Evolutionary conservation across 1,140 invertebrate species (phyloP).

Genomic region (Zophobas atratus): DNA sequence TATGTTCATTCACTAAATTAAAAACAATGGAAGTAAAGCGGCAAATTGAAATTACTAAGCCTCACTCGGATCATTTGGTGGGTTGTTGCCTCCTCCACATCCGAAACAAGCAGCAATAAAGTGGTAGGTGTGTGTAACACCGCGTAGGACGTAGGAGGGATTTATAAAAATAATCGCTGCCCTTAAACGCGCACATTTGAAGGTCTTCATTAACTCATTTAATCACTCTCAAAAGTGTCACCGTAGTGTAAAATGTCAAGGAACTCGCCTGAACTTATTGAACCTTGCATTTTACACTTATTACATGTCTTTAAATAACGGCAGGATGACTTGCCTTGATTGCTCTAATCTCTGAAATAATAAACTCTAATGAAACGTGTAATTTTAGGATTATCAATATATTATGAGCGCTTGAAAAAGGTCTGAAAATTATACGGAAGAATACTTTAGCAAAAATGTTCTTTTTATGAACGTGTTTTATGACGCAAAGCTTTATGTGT

Average conservation of each 20-base stretch:
- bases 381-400: slow-evolving; percentile 22
- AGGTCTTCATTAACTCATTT: background rate
- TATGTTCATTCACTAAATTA: too few species aligned
- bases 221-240: background rate
- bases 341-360: slow-evolving; percentile 3
- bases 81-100: too few species aligned
- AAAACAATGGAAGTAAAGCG: too few species aligned
- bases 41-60: too few species aligned
- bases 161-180: slow-evolving; percentile 28
- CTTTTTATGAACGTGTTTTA: slow-evolving; percentile 21
- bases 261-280: background rate
- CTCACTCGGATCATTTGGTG: too few species aligned
- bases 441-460: slow-evolving; percentile 25
- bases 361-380: slow-evolving; percentile 21
- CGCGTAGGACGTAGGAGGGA: background rate
- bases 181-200: background rate
- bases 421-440: slow-evolving; percentile 17
- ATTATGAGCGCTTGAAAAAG: slow-evolving; percentile 18
- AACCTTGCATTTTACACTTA: slow-evolving; percentile 4
- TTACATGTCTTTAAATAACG: slow-evolving; percentile 7
- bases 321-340: background rate
- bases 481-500: slow-evolving; percentile 26
- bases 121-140: slow-evolving; percentile 4
- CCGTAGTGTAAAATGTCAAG: slow-evolving; percentile 18
- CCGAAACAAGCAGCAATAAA: too few species aligned